These are phyloP conservation scores for Cyclura pinguis DNA, from an alignment of 2,797 vertebrate species.

Conservation along the genomic window DNA sequence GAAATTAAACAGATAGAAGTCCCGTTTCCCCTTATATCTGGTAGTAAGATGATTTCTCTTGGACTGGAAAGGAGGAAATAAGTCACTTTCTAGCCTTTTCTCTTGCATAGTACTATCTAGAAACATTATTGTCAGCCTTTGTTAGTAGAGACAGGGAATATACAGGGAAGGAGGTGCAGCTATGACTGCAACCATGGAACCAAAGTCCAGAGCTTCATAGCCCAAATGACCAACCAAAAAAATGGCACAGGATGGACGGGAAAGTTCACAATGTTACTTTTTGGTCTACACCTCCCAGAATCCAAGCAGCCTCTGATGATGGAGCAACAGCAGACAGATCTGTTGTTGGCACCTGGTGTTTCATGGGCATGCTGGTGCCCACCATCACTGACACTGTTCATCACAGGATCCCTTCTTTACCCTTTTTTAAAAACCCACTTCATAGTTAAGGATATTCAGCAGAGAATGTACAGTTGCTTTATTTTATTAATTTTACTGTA, in stretches of 20 bases:
- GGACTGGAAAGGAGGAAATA: constrained; percentile 1
- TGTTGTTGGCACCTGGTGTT: no score
- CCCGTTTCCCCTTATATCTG: neutral
- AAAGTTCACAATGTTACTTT: no score
- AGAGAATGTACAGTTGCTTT: neutral
- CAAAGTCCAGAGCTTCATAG: neutral
- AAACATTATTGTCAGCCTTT: neutral
- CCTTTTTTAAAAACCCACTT: neutral
- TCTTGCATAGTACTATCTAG: neutral
- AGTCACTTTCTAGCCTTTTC: neutral
- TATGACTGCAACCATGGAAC: neutral
- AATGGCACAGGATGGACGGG: neutral
- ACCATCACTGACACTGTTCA: neutral
- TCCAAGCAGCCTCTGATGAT: no score
- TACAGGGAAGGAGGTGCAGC: neutral
- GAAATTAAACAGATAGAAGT: no score
- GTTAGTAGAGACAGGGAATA: neutral
- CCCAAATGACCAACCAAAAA: neutral
- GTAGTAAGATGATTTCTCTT: neutral
- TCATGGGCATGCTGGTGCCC: neutral
- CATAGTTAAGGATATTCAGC: neutral
- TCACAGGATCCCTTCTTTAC: neutral
- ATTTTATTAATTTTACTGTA: neutral
- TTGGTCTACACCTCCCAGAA: neutral
- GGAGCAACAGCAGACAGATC: no score